Evolutionary conservation across 2,888 invertebrate genomes (phyloP), one percentile per base, ranked within the genome.

Genomic region (Mesorhabditis spiculigera): DNA sequence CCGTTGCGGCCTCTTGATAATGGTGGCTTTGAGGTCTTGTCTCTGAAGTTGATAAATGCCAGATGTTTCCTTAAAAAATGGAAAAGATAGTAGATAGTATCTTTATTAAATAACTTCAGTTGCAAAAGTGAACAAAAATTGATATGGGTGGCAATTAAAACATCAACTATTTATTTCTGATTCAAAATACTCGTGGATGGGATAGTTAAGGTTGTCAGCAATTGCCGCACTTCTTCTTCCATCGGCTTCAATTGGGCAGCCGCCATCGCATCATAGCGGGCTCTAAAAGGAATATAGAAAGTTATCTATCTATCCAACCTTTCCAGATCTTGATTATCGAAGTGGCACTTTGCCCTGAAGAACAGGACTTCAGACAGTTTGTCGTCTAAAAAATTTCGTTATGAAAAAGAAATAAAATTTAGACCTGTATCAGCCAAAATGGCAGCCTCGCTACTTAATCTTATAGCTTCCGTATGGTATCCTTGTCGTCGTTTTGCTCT

Each of bases 241-340:
- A 43, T 16, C 4, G 72, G 69, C 4, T 44, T n/a, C 8, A 72
- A 44, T 43, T 65, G 67, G 5, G 64, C 50, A n/a, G 72, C 72
- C 5, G 65, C 68, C 41, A 44, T 67, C 4, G 70, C 72, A 13
- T 69, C 69, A 28, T 45, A 66, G 6, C 72, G 63, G 10, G 72
- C 72, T n/a, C 58, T 50, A 50, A 50, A 50, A 50, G n/a, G 8
- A 50, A 50, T 50, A 13, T 10, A 13, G 10, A 50, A 13, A n/a
- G 10, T 50, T n/a, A 13, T 50, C n/a, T 50, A 13, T 50, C n/a
- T 13, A 50, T 13, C 58, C 58, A n/a, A 50, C 58, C 68, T 61
- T 43, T 72, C 68, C n/a, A 72, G 65, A 28, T 72, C 66, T 16
- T 68, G 72, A 72, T 64, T 61, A 44, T 72, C 72, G 43, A 72